Evolutionary conservation across 2,113 vertebrate species (phyloP).

Genomic region (Falcunculus frontatus): DNA sequence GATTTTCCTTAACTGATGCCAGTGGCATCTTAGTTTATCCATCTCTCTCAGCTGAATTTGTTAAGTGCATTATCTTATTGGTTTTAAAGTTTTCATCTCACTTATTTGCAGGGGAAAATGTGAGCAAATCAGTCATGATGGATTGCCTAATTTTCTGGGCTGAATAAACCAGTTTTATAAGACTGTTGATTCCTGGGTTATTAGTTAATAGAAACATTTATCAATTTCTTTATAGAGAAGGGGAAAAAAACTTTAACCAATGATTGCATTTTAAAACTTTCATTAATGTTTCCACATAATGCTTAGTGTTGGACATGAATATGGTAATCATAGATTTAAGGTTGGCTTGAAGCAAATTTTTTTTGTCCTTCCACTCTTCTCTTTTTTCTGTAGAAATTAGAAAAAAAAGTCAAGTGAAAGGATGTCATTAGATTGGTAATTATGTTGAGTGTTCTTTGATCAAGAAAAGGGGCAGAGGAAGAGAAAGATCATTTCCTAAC

Average conservation of each 20-base stretch:
- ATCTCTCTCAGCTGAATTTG: constrained; percentile 79
- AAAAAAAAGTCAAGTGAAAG: constrained; percentile 4
- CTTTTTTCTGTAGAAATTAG: constrained; percentile 11
- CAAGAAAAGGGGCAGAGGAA: constrained; percentile 41
- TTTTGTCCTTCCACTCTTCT: background rate
- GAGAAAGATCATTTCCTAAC: constrained; percentile 39
- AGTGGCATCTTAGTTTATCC: constrained; percentile 76
- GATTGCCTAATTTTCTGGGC: constrained; percentile 96
- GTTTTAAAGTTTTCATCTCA: constrained; percentile 83
- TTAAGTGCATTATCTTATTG: constrained; percentile 83
- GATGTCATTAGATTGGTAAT: constrained; percentile 63
- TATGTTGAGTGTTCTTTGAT: constrained; percentile 58
- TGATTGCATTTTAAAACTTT: constrained; percentile 92
- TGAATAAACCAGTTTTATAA: constrained; percentile 95
- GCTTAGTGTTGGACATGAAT: constrained; percentile 78
- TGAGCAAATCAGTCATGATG: constrained; percentile 95
- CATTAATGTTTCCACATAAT: constrained; percentile 84
- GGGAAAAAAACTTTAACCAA: constrained; percentile 77
- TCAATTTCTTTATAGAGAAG: constrained; percentile 75
- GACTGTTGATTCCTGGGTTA: constrained; percentile 96
- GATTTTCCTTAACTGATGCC: constrained; percentile 73
- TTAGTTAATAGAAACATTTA: constrained; percentile 98
- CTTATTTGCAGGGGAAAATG: constrained; percentile 82
- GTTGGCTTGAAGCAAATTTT: constrained; percentile 28
- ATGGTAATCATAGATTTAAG: constrained; percentile 61